Base-by-base conservation (phyloP, 2,113 vertebrate genomes). In the Coturnix japonica region DNA sequence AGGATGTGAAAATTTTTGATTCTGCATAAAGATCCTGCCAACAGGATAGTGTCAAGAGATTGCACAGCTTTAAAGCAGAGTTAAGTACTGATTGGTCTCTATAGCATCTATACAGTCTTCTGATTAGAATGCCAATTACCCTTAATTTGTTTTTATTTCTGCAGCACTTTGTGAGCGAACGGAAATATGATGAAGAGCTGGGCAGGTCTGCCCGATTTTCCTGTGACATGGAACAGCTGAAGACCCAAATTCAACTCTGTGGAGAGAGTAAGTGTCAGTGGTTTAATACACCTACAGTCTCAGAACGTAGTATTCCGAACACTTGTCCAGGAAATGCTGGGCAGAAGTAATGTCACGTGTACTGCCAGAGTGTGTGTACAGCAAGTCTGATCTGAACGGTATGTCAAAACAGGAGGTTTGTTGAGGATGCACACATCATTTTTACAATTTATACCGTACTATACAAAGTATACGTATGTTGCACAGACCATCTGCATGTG, bases 81-180 rank as follows among this genome's bases (percentile, higher is more conserved):
- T 64, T 31, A 16, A 31, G 20, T 49, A 56, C 33, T 46, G 33
- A 23, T 25, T 75, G 60, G 20, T 53, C 89, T 73, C 41, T 83
- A 23, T n/a, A 33, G 44, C 9, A 51, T 72, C 37, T 20, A 20
- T 46, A 18, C 11, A 17, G 81, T 69, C 41, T 47, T 75, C 44
- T 59, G 12, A 33, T 95, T 31, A 75, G 47, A 79, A 73, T 59
- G 30, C 51, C 57, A 69, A 49, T 90, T 30, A 33, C 33, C 47
- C 19, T 66, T 64, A 65, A 20, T 54, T 14, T 81, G 43, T 89
- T 53, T 94, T 39, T 51, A 2, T 78, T 94, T 78, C 94, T 91
- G 74, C 87, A 98, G 98, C 97, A 98, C 96, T 98, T 98, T 88
- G 98, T 98, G 90, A 98, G 98, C 33, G 98, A 98, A 87, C 97